Evolutionary conservation across 2,113 vertebrate genomes (phyloP).

Genomic region (Laterallus jamaicensis): DNA sequence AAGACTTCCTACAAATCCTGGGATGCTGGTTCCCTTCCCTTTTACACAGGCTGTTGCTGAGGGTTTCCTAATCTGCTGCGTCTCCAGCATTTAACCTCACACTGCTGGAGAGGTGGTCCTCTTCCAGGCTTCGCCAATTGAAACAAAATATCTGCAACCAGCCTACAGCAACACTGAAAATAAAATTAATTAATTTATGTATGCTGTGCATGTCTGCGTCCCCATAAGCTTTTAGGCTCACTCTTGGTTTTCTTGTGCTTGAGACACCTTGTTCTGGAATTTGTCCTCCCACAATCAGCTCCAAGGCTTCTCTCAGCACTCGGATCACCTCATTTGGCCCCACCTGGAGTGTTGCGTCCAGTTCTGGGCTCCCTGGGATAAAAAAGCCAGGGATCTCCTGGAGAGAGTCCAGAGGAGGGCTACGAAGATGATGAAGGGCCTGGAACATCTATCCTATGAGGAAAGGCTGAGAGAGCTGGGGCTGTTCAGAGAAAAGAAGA

Average conservation of each 20-base stretch:
- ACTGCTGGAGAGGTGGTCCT: rapidly evolving
- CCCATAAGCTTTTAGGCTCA: rapidly evolving
- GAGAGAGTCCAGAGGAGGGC: too few relatives aligned
- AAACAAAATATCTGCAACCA: rapidly evolving
- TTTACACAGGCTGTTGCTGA: rapidly evolving
- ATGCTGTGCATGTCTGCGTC: rapidly evolving
- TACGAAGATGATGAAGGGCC: too few relatives aligned
- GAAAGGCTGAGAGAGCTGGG: too few relatives aligned
- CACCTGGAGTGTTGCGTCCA: too few relatives aligned
- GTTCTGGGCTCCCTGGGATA: too few relatives aligned
- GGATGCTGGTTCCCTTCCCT: rapidly evolving
- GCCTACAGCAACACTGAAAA: rapidly evolving
- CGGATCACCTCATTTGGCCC: neutral
- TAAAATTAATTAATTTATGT: rapidly evolving
- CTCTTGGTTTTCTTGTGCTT: neutral
- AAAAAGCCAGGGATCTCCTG: too few relatives aligned
- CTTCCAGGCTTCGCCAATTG: rapidly evolving
- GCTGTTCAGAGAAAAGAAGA: too few relatives aligned
- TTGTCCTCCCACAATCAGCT: neutral
- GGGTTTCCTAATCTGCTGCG: neutral
- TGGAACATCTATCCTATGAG: too few relatives aligned
- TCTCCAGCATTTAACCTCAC: neutral
- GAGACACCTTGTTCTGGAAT: neutral
- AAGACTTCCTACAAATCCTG: rapidly evolving
- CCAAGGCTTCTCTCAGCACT: neutral